These are phyloP conservation scores for Callipepla californica DNA, from an alignment of 2,113 vertebrate genomes.

Conservation along the genomic window DNA sequence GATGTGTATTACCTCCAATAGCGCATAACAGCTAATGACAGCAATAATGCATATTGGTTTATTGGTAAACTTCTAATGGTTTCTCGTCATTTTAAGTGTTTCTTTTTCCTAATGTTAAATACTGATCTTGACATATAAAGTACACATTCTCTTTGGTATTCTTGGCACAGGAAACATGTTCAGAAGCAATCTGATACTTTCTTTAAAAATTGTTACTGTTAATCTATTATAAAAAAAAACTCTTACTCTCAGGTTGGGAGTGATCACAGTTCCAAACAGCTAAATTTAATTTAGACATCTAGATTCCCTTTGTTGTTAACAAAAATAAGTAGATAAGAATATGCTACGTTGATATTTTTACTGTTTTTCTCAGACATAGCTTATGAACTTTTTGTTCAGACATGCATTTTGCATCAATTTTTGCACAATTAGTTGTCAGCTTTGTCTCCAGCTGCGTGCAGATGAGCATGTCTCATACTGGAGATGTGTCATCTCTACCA, in stretches of 20 bases:
- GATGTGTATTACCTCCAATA: not conserved
- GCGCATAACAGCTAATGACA: not conserved
- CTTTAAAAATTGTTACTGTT: not conserved
- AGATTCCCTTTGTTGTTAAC: not conserved
- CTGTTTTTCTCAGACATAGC: not conserved
- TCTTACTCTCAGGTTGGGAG: not conserved
- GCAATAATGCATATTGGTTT: not conserved
- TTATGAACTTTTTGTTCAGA: not conserved
- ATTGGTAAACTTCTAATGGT: not conserved
- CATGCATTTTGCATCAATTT: fast-evolving
- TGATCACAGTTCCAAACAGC: not conserved
- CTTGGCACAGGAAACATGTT: not conserved
- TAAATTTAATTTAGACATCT: not conserved
- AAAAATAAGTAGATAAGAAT: not conserved
- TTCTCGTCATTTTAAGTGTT: not conserved
- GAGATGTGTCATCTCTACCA: not conserved
- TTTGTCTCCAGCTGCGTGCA: not conserved
- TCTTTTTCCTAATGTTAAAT: not conserved
- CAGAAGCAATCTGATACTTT: not conserved
- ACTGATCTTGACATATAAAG: not conserved
- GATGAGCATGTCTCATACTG: not conserved
- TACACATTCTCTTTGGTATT: not conserved
- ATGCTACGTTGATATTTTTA: not conserved
- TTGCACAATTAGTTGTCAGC: not conserved
- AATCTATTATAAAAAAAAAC: not conserved